phyloP scores from a whole-genome alignment of 30 jellyfish, hydroid and myxozoan species.

The Hydractinia symbiolongicarpus region DNA sequence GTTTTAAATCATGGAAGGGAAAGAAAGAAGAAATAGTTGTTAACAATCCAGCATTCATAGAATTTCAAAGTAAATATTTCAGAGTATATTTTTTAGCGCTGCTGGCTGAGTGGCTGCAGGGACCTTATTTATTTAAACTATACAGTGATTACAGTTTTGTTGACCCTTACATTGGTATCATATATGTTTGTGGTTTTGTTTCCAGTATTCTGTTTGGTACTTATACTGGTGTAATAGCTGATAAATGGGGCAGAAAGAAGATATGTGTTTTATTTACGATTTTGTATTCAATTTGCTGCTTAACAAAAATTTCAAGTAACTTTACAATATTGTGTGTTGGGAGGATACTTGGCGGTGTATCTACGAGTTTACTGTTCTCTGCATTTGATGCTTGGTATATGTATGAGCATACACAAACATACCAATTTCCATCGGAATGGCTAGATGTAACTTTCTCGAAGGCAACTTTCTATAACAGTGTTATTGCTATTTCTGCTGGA shows the following conservation, averaged over 20 bases:
- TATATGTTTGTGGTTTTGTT: slow-evolving; percentile 88
- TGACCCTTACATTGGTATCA: slow-evolving; percentile 90
- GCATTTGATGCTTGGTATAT: slow-evolving; percentile 97
- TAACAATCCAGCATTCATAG: slow-evolving; percentile 74
- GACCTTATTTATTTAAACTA: slow-evolving; percentile 77
- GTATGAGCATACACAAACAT: slow-evolving; percentile 68
- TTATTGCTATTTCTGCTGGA: slow-evolving; percentile 89
- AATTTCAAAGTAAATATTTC: slow-evolving; percentile 63
- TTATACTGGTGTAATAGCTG: slow-evolving; percentile 76
- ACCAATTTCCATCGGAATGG: slow-evolving; percentile 93
- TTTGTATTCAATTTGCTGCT: slow-evolving; percentile 75
- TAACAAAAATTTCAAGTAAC: slow-evolving; percentile 58
- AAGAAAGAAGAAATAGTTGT: slow-evolving; percentile 40
- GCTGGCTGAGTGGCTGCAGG: slow-evolving; percentile 99
- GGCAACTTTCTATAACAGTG: slow-evolving; percentile 68
- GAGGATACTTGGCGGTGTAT: slow-evolving; percentile 79
- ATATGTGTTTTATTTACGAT: slow-evolving; percentile 73
- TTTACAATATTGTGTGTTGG: slow-evolving; percentile 61
- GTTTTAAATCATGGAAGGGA: slow-evolving; percentile 22
- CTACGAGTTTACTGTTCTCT: slow-evolving; percentile 79
- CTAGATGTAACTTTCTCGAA: slow-evolving; percentile 68
- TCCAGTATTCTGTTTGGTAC: slow-evolving; percentile 92
- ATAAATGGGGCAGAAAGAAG: slow-evolving; percentile 84
- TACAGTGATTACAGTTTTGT: slow-evolving; percentile 86
- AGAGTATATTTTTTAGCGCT: slow-evolving; percentile 76